phyloP scores from a whole-genome alignment of 2,797 vertebrate genomes.

The Phataginus tetradactyla region DNA sequence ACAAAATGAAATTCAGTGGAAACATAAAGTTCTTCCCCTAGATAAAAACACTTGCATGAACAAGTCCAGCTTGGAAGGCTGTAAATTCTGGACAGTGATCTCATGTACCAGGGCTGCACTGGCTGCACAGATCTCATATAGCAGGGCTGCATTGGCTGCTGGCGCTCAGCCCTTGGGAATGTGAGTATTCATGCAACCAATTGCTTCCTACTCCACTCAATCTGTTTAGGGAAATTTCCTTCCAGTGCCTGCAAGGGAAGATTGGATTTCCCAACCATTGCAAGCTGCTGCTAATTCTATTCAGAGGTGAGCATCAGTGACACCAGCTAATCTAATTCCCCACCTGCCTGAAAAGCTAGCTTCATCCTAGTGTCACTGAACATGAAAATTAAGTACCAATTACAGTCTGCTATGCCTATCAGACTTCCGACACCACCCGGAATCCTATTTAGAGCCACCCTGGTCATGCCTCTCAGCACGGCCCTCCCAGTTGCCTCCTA shows the following conservation, averaged over 20 bases:
- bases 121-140: neutral
- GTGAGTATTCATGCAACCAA: neutral
- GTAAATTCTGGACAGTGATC: neutral
- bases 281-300: neutral
- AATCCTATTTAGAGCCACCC: neutral
- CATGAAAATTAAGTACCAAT: neutral
- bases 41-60: neutral
- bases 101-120: no score
- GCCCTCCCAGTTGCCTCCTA: neutral
- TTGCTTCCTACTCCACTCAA: neutral
- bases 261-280: neutral
- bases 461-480: rapidly evolving
- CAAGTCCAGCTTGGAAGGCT: neutral
- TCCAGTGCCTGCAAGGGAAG: neutral
- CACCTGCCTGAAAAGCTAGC: neutral
- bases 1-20: neutral
- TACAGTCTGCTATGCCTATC: neutral
- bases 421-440: neutral
- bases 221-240: neutral
- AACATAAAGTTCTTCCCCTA: neutral
- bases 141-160: rapidly evolving
- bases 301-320: neutral
- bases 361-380: neutral
- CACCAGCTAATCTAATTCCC: neutral
- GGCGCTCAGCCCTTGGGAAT: neutral